Evolutionary conservation across 2,888 invertebrate genomes (phyloP), one percentile per base, ranked within the genome.

Genomic region (Oxyteleia sp.): DNA sequence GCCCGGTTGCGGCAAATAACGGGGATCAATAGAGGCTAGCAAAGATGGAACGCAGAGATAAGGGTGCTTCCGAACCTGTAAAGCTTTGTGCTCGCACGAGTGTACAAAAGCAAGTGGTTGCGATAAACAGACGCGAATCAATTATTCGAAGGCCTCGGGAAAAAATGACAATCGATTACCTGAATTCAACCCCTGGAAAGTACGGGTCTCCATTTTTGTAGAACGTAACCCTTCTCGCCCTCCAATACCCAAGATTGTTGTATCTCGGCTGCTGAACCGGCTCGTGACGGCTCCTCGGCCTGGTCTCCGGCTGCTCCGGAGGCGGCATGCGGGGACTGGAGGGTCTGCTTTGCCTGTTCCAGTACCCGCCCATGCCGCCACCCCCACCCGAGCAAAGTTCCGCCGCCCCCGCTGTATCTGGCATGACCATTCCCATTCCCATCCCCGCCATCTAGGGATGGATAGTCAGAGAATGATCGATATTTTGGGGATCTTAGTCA

Each of bases 131-230:
- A 43, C 20, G 41, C 43, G 45, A 61, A 68, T 80, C 68, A 80
- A 74, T 80, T 66, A 45, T 20, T 16, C 23, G 53, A 68, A 59
- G 72, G 38, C 16, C 55, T 38, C 8, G 11, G 18, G 16, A 10
- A 53, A 23, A 23, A 13, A 47, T 41, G 18, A 47, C 11, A 45
- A 15, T 4, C 11, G 11, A 81, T 84, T 66, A 93, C 88, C 97
- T 95, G 91, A 97, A 96, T 93, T 98, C 98, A 38, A 98, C 96
- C 0, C 98, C 98, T 13, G 97, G 97, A 91, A 97, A 98, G 92
- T 98, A 97, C 0, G 98, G 97, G 92, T 98, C 98, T 2, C 98
- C 98, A 95, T 98, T 99, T 92, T 97, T 96, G 94, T 97, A 98
- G 94, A 99, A 98, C 0, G 97, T 96, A 75, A 98, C 97, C 63